Percentiles rank a stretch among this genome's conserved stretches.
phyloP scores from a whole-genome alignment of 2,113 vertebrate species.

The Tyrannus savana region DNA sequence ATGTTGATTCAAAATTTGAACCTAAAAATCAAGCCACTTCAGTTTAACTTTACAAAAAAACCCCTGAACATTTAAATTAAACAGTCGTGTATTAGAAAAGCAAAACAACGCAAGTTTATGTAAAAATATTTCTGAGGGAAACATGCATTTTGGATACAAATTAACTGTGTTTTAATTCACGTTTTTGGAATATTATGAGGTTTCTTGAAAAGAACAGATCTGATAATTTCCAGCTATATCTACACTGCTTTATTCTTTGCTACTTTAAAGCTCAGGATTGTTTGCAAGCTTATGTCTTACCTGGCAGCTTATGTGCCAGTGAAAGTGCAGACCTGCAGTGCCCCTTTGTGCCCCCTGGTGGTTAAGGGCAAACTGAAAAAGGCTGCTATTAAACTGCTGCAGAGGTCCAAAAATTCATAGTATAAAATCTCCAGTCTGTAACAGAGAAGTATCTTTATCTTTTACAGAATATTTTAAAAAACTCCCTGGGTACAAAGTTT shows the following conservation, averaged over 20 bases:
- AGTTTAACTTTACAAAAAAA: neutral
- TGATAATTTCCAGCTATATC: neutral
- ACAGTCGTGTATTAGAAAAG: neutral
- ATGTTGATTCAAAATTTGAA: neutral
- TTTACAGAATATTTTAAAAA: neutral
- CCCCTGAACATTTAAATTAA: neutral
- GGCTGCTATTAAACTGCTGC: neutral
- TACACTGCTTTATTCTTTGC: neutral
- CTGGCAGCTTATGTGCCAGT: neutral
- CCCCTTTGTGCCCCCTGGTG: neutral
- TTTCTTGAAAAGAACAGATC: neutral
- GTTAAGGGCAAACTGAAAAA: neutral
- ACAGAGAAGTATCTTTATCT: neutral
- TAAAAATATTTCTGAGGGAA: neutral
- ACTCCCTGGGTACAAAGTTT: neutral
- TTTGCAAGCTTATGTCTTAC: neutral
- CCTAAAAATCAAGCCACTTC: neutral
- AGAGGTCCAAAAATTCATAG: neutral
- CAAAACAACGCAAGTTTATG: neutral
- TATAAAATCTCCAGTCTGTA: neutral
- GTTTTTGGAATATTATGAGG: neutral
- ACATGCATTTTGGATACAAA: neutral
- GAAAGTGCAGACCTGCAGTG: neutral
- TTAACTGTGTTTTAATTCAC: neutral
- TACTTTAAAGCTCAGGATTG: neutral